Base-by-base conservation (phyloP, 2,797 vertebrate species). In the Peromyscus nudipes region DNA sequence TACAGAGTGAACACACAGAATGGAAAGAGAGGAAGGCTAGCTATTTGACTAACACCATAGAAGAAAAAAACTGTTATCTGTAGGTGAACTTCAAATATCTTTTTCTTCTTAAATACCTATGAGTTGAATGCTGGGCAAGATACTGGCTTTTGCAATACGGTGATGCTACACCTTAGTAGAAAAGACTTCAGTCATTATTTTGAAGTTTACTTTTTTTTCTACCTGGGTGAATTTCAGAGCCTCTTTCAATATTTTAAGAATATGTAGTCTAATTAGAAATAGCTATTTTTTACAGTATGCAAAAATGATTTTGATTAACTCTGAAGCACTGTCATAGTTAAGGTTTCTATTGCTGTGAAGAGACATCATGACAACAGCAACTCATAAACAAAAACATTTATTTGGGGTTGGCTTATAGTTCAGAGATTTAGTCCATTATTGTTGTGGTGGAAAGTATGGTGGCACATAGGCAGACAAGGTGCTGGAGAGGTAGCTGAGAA, bases 291-390 rank as follows among this genome's bases (percentile, higher is more conserved):
- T 91, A 25, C 13, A 65, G 93, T 84, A 31, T 92, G 3, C 60
- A 82, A 96, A 97, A 97, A 92, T 84, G 46, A 93, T 92, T 96
- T 60, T 92, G 93, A 94, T 79, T 95, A 87, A 91, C 40, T 95
- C 90, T 62, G 6, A 25, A 69, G 62, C 31, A n/a, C 64, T 60
- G 21, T 37, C 46, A 37, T 77, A 29, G 27, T 71, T 46, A 49
- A 6, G 25, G 46, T 52, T 79, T 79, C 46, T 79, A 19, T 79
- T 19, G 7, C 29, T 34, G 29, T 52, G 76, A 52, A 52, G 46
- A 79, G 16, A 52, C 43, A 77, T 4, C 29, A 79, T 10, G 46
- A 34, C 16, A 46, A 52, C 25, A 16, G 16, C 29, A 79, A 52
- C 29, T 52, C 49, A 79, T 52, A 79, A 79, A 79, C 27, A 40